Evolutionary conservation across 2,797 vertebrate species (phyloP).

Genomic region (Hyperoplus lanceolatus): DNA sequence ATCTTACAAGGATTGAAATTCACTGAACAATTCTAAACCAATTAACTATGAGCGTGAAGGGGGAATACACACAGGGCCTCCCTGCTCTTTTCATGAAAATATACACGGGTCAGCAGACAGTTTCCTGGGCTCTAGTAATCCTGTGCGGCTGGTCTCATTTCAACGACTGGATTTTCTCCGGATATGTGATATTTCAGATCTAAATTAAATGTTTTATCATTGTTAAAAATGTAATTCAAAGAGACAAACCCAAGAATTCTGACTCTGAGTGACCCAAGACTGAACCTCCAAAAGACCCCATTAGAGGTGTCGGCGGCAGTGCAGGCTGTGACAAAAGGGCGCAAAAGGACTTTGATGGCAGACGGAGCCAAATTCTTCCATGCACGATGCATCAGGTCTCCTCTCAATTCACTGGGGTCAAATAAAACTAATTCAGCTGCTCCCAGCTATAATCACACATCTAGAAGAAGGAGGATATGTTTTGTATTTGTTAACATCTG

Average conservation of each 20-base stretch:
- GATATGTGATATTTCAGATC: not conserved
- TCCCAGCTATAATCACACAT: not conserved
- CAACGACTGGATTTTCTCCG: too few species aligned
- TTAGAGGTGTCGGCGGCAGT: conserved; percentile 55
- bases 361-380: conserved; percentile 5
- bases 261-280: conserved; percentile 23
- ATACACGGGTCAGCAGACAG: not conserved
- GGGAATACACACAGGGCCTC: not conserved
- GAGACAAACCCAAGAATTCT: not conserved
- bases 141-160: not conserved
- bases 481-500: too few species aligned
- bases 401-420: not conserved
- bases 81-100: not conserved
- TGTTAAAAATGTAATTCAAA: not conserved
- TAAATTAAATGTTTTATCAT: too few species aligned
- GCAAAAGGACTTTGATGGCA: not conserved
- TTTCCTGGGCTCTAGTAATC: not conserved
- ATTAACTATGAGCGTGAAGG: not conserved
- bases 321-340: not conserved
- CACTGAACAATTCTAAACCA: conserved; percentile 9
- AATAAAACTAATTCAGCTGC: not conserved
- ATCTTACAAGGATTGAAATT: not conserved
- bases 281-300: conserved; percentile 44
- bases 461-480: not conserved
- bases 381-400: conserved; percentile 7